phyloP scores from a whole-genome alignment of 2,113 vertebrate genomes.

The Phyllostomus discolor region DNA sequence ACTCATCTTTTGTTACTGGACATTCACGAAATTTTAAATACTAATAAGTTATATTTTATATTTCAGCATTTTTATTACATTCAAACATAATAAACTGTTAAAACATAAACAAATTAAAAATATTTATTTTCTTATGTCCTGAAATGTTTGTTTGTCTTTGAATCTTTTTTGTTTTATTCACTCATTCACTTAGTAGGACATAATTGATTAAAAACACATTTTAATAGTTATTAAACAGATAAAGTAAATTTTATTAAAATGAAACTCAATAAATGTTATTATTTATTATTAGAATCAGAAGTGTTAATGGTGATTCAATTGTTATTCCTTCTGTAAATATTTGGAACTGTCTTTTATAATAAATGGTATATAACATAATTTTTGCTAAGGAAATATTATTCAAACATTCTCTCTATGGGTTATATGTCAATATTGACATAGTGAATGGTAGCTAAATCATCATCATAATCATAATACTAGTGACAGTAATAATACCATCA shows the following conservation, averaged over 20 bases:
- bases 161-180: not conserved
- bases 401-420: not conserved
- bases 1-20: not conserved
- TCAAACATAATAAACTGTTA: not conserved
- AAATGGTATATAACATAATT: not conserved
- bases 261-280: not conserved
- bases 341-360: not conserved
- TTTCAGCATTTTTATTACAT: not conserved
- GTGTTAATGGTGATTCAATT: not conserved
- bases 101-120: not conserved
- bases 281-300: not conserved
- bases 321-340: not conserved
- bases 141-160: no score
- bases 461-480: not conserved
- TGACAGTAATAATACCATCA: not conserved
- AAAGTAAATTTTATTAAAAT: not conserved
- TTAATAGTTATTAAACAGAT: not conserved
- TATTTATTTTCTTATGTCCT: not conserved
- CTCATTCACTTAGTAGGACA: not conserved
- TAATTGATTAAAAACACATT: not conserved
- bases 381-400: not conserved
- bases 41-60: not conserved
- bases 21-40: not conserved
- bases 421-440: not conserved
- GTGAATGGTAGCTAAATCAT: not conserved